A percentile compares a stretch with the other conserved stretches of the same genome.
Conservation (phyloP, 2,113 vertebrate genomes). For the Cochlearius cochlearius region DNA sequence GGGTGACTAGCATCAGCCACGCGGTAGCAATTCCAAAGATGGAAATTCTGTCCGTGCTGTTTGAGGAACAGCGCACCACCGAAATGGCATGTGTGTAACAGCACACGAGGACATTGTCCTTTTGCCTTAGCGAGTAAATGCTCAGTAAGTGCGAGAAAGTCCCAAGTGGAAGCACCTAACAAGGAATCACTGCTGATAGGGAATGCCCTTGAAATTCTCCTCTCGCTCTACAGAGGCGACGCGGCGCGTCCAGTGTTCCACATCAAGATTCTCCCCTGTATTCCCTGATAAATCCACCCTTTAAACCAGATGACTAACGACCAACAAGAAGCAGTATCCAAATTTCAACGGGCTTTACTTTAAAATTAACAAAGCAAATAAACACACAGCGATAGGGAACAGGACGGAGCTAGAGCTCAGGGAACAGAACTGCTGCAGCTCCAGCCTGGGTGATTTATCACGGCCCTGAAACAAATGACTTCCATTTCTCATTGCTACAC, state of each 20-base stretch:
- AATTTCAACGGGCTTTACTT: not conserved
- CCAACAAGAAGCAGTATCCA: not conserved
- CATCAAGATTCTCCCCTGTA: not conserved
- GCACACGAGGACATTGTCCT: not conserved
- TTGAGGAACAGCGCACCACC: not conserved
- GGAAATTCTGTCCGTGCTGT: constrained; percentile 20
- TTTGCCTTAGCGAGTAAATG: not conserved
- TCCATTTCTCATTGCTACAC: not conserved
- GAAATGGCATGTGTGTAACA: not conserved
- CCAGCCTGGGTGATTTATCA: constrained; percentile 23
- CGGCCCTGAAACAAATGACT: constrained; percentile 10
- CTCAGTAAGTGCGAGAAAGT: not conserved
- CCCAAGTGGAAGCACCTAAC: not conserved
- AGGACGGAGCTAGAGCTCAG: not conserved
- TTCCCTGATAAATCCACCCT: not conserved
- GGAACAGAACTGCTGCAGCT: constrained; percentile 1
- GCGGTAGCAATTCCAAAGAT: constrained; percentile 45
- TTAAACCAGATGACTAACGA: not conserved
- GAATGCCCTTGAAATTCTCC: not conserved
- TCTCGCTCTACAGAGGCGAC: fast-evolving
- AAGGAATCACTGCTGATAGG: not conserved
- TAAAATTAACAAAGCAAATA: constrained; percentile 38
- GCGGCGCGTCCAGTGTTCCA: fast-evolving
- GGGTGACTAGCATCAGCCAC: not conserved
- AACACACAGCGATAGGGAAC: not conserved